Base-by-base conservation (phyloP, 2,888 invertebrate genomes). In the Nudaria mundana region DNA sequence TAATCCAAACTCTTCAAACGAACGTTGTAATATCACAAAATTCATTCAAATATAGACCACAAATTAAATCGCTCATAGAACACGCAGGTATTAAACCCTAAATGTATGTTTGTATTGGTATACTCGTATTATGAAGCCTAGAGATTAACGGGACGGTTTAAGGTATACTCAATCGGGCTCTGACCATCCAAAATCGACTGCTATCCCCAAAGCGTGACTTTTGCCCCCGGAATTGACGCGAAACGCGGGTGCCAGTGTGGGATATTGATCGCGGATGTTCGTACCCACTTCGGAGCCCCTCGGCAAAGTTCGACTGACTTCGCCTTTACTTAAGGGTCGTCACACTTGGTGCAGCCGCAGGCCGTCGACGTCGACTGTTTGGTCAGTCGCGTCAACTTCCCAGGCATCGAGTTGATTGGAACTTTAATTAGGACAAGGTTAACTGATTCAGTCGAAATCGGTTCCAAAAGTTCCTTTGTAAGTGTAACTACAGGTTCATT, bases 361-460 rank as follows among this genome's bases (percentile, higher is more conserved):
- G 61, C 56, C 52, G 56, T 49, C 61, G 71, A 62, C 52, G 56
- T 49, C 61, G 71, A 62, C 70, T 63, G 58, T 63, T 71, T 72
- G 82, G 81, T 81, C 84, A 81, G 76, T 81, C 75, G 72, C 78
- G 79, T 81, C 81, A 82, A 82, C 81, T 84, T 79, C 64, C 64
- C 65, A 71, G 60, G 69, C 66, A 72, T 54, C 66, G 68, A 79
- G 76, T 82, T 81, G 78, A 82, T 85, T 78, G 76, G 67, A 77
- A 84, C 71, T 85, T 84, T 83, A 86, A 84, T 84, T 83, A 67
- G 84, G 81, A 75, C 86, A 85, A 85, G 87, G 86, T 86, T 85
- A 80, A 63, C 54, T 58, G 58, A 49, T 62, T 63, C 55, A 52
- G 56, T 64, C 67, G 54, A 57, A 70, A 66, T 73, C 63, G 56